phyloP scores from a whole-genome alignment of 1,140 invertebrate genomes.

The Pygmarrhopalites habei region DNA sequence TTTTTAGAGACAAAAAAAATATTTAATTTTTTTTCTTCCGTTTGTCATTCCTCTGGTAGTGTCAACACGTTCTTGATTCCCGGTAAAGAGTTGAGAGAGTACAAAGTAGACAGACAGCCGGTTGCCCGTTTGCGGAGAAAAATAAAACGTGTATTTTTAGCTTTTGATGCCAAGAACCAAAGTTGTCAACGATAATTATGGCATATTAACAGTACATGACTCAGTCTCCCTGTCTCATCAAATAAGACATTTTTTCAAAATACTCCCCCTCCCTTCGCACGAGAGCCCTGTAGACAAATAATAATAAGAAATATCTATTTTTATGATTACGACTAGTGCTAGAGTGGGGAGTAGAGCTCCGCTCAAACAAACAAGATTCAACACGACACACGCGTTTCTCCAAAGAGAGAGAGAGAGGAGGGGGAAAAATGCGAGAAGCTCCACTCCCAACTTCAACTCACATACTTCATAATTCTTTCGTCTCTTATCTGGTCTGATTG shows the following conservation, averaged over 20 bases:
- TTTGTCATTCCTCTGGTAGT: no score
- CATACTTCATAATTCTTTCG: not conserved
- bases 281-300: not conserved
- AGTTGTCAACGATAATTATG: slow-evolving; percentile 5
- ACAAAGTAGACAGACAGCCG: no score
- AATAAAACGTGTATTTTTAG: not conserved
- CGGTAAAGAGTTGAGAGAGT: no score
- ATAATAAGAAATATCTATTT: not conserved
- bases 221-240: not conserved
- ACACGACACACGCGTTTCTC: not conserved
- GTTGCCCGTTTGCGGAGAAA: not conserved
- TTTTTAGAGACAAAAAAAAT: no score
- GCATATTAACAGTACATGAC: slow-evolving; percentile 11
- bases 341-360: not conserved
- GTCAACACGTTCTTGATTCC: no score
- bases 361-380: not conserved
- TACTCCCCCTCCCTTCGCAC: not conserved
- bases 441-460: not conserved
- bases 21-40: no score
- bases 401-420: not conserved
- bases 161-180: not conserved
- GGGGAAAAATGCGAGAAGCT: not conserved
- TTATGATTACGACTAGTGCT: not conserved
- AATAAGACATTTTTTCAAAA: not conserved
- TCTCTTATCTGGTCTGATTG: slow-evolving; percentile 3